These are phyloP conservation scores for Xestia rhomboidea DNA, from an alignment of 2,888 invertebrate genomes.

Conservation along the genomic window DNA sequence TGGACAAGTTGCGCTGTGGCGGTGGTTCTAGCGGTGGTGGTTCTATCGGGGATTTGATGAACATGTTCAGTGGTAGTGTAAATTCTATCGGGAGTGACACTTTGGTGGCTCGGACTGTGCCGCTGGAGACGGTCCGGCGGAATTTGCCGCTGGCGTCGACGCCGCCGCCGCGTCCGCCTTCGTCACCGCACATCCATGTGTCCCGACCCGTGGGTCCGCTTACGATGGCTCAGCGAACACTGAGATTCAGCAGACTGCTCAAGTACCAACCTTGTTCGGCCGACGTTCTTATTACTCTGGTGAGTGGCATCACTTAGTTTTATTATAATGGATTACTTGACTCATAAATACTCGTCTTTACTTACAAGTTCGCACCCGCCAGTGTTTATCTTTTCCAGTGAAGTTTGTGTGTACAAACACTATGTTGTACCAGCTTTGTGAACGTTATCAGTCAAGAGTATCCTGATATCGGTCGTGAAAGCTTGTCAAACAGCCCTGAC, in stretches of 20 bases:
- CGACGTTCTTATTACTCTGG: constrained; percentile 85
- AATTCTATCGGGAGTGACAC: constrained; percentile 94
- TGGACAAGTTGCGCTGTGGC: constrained; percentile 91
- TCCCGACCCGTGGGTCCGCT: constrained; percentile 89
- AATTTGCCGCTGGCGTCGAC: constrained; percentile 86
- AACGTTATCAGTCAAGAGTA: constrained; percentile 57
- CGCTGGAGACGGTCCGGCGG: constrained; percentile 93
- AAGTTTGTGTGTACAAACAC: constrained; percentile 27
- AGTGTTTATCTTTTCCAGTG: constrained; percentile 19
- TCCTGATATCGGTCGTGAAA: constrained; percentile 53
- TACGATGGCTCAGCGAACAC: constrained; percentile 93
- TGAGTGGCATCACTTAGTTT: constrained; percentile 74
- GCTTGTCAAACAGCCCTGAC: constrained; percentile 47
- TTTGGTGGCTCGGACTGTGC: constrained; percentile 93
- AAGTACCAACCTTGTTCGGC: constrained; percentile 92
- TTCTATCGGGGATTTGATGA: constrained; percentile 95
- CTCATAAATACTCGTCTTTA: constrained; percentile 29
- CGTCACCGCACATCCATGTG: constrained; percentile 85
- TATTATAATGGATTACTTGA: constrained; percentile 38
- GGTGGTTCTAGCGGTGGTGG: constrained; percentile 89
- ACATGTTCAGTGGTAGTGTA: constrained; percentile 93
- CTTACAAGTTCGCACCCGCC: background rate
- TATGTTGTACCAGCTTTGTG: constrained; percentile 25
- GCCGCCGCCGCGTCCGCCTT: constrained; percentile 83
- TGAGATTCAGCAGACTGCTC: constrained; percentile 92